Evolutionary conservation across 2,888 invertebrate genomes (phyloP).

Genomic region (Azorinus chamasolen): DNA sequence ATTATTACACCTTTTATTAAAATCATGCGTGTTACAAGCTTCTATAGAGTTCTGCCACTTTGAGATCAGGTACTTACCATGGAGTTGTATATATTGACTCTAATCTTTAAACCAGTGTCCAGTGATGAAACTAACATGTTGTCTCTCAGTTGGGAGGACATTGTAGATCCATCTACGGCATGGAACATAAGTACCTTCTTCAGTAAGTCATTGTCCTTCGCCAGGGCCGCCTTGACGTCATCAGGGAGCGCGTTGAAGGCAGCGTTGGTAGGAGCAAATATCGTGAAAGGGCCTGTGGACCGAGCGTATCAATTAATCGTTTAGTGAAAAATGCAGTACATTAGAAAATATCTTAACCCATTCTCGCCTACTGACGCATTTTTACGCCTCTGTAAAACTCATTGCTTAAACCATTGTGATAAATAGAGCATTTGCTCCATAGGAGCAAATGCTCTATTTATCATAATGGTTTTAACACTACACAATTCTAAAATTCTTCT

Average conservation of each 20-base stretch:
- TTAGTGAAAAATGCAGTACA: no score
- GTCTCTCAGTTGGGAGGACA: constrained; percentile 48
- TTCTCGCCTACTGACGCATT: no score
- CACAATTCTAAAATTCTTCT: no score
- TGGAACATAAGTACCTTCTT: constrained; percentile 64
- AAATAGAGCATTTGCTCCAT: no score
- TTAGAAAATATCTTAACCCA: no score
- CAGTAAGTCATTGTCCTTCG: constrained; percentile 56
- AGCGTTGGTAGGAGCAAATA: constrained; percentile 69
- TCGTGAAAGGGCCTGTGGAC: constrained; percentile 68
- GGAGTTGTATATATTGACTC: constrained; percentile 68
- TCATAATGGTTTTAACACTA: no score
- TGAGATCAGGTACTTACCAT: no score
- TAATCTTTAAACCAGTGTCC: constrained; percentile 36
- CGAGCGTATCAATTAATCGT: no score
- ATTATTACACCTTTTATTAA: not conserved
- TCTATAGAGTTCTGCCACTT: not conserved
- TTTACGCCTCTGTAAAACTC: no score
- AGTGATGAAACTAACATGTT: constrained; percentile 49
- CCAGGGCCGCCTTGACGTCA: constrained; percentile 52
- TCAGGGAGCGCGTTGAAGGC: constrained; percentile 62
- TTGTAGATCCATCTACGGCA: constrained; percentile 39
- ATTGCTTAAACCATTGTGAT: no score
- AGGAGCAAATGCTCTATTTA: no score
- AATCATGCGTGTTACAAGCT: not conserved